Evolutionary conservation across 2,888 invertebrate genomes (phyloP).

Genomic region (Catocala sponsa): DNA sequence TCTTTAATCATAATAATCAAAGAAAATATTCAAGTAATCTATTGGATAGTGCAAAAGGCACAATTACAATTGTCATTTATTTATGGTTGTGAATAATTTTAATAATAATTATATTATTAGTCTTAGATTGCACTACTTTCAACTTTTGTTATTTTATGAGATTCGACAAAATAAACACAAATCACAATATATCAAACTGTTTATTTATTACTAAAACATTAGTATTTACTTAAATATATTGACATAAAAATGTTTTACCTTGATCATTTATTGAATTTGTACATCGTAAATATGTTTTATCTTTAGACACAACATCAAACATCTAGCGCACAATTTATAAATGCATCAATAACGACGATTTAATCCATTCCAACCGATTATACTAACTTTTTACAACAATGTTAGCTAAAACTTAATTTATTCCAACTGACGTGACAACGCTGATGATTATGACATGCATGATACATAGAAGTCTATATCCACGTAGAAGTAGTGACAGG

Average conservation of each 20-base stretch:
- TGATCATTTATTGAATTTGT: not conserved
- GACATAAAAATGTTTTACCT: not conserved
- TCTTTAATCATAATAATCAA: not conserved
- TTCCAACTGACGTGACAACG: no score
- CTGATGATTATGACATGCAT: no score
- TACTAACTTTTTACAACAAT: no score
- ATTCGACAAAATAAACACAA: constrained; percentile 39
- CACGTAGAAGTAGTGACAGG: no score
- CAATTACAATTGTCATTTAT: constrained; percentile 2
- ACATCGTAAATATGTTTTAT: not conserved
- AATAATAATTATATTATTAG: constrained; percentile 18
- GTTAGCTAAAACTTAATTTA: no score
- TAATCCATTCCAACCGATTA: no score
- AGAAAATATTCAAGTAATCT: not conserved
- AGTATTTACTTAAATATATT: constrained; percentile 19
- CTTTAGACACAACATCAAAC: no score
- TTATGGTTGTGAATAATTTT: constrained; percentile 47
- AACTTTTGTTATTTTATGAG: constrained; percentile 33
- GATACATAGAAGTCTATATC: no score
- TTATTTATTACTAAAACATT: constrained; percentile 35
- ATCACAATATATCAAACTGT: constrained; percentile 42
- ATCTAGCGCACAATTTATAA: no score
- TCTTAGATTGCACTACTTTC: constrained; percentile 38
- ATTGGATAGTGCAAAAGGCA: not conserved
- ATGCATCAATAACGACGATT: no score